phyloP scores from a whole-genome alignment of 1,140 invertebrate species.

The Ylistrum balloti region DNA sequence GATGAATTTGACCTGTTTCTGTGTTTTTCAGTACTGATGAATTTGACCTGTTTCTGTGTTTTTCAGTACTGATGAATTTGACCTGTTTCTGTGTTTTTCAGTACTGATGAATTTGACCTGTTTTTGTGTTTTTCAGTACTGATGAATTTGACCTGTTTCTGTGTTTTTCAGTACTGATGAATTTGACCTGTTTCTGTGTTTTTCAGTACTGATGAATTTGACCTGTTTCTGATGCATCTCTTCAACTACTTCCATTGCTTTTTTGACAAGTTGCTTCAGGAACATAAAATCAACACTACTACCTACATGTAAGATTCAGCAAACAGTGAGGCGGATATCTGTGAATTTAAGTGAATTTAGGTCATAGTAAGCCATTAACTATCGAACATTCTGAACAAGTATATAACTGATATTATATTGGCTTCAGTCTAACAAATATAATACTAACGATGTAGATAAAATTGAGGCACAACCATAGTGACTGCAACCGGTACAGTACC shows the following conservation, averaged over 20 bases:
- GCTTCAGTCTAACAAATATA: too few species aligned
- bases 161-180: constrained; percentile 9
- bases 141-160: neutral
- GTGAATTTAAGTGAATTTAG: too few species aligned
- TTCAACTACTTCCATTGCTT: constrained; percentile 81
- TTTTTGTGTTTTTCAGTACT: neutral
- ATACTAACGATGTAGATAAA: too few species aligned
- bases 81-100: too few species aligned
- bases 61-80: too few species aligned
- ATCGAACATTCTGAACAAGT: too few species aligned
- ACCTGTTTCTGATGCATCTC: constrained; percentile 78
- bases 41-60: neutral
- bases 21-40: neutral
- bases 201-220: constrained; percentile 79
- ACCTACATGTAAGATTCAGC: constrained; percentile 79
- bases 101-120: too few species aligned
- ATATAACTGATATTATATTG: too few species aligned
- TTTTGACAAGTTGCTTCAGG: constrained; percentile 79
- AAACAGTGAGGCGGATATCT: too few species aligned
- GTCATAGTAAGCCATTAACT: too few species aligned
- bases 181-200: constrained; percentile 52
- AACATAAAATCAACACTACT: constrained; percentile 78
- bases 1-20: neutral
- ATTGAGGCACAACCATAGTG: too few species aligned
- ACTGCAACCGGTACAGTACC: too few species aligned